Evolutionary conservation across 2,888 invertebrate species (phyloP), one percentile per base, ranked within the genome.

Genomic region (Cheilosia vulpina): DNA sequence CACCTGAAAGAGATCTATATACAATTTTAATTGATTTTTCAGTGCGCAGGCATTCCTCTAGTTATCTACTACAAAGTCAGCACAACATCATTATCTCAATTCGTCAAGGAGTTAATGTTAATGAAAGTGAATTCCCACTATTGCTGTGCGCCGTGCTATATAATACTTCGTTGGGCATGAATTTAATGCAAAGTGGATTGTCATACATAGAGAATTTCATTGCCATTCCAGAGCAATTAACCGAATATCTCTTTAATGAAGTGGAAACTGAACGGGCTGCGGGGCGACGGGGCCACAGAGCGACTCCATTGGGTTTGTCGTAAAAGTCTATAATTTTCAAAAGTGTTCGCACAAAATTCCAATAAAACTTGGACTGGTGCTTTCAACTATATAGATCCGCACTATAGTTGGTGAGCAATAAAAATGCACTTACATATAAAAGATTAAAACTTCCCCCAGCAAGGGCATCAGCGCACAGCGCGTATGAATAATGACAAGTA

Each of bases 401-500:
- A 75, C 75, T 9, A 75, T 80, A 38, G 13, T 38, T 69, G 80
- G 75, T 34, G 80, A 71, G 75, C 75, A 75, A 84, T 84, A 80
- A 84, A 80, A 80, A 76, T 84, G 84, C 84, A 84, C 55, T 84
- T 79, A 79, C 45, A 69, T 13, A 57, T 19, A 73, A 78, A 60
- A 60, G 84, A 80, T 84, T 80, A 84, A 80, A 76, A 80, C 27
- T 80, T 63, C 24, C 4, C 4, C n/a, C 4, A 4, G 15, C 27
- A 9, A 45, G 31, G 31, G n/a, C 21, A 63, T 19, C 21, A 43
- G 34, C 11, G 72, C 58, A 62, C 21, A 43, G 34, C 11, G 72
- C 58, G 66, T 78, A 79, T 84, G 83, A 84, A 75, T 79, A 84
- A 84, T 84, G 73, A 43, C 58, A 19, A 47, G 83, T 83, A 83